Base-by-base conservation (phyloP, 2,888 invertebrate species). In the Heliconius hortense region DNA sequence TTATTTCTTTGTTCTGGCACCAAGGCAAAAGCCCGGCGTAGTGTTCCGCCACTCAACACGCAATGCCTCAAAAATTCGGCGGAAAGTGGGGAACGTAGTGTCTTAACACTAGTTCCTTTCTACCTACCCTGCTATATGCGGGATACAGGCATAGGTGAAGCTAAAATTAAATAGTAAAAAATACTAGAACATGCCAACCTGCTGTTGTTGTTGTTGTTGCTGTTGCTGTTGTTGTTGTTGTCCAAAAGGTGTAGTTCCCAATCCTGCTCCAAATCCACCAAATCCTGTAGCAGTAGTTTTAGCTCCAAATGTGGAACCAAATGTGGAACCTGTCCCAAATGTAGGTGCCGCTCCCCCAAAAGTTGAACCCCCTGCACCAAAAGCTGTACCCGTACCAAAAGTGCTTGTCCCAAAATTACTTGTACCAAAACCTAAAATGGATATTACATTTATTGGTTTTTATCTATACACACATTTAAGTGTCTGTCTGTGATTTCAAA, bases 291-390 rank as follows among this genome's bases (percentile, higher is more conserved):
- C 85, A 56, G 86, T 84, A 48, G 90, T 89, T 80, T 91, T 92
- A n/a, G 86, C 78, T 7, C 95, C 95, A 84, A 95, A 95, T 13
- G 91, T 84, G 18, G 94, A 79, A 3, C 89, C 90, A 82, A 92
- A 90, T 53, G 89, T 87, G n/a, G 89, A 86, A 8, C 95, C 95
- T 77, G 86, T 80, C 26, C 88, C 89, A 84, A 89, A 88, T 59
- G 84, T 84, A 59, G 89, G 82, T 10, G 86, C 81, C 26, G 86
- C 79, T 64, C 82, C 84, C 1, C 89, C 90, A 84, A 90, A 90
- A 72, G 88, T 79, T 62, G 86, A 81, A 7, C 89, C 83, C 3
- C 88, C 86, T 73, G 88, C 85, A 28, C 84, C 94, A 90, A 87
- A 91, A 43, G 81, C 76, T 62, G 86, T 81, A 21, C 87, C 85